phyloP scores from a whole-genome alignment of 2,797 vertebrate genomes.

The Sebastes kiyomatsui region DNA sequence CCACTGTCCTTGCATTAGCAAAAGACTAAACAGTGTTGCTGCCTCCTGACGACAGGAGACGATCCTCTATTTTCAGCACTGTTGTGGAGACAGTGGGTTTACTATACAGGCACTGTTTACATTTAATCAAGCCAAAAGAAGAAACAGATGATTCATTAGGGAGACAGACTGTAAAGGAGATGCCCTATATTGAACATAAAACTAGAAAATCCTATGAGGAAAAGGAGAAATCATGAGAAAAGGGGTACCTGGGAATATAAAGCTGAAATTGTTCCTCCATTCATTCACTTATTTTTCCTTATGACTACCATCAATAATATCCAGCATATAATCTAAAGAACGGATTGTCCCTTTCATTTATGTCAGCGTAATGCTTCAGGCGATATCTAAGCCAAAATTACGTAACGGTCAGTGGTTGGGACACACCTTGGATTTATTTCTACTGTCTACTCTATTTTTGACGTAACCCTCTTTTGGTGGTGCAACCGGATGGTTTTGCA shows the following conservation, averaged over 20 bases:
- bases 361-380: neutral
- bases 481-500: constrained; percentile 69
- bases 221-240: neutral
- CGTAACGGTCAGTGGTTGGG: constrained; percentile 27
- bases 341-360: neutral
- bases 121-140: constrained; percentile 46
- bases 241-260: neutral
- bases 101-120: constrained; percentile 27
- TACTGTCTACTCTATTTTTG: constrained; percentile 43
- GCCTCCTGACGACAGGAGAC: constrained; percentile 24
- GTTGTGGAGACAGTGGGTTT: constrained; percentile 48
- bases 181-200: neutral
- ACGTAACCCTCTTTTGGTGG: constrained; percentile 41
- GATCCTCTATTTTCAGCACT: constrained; percentile 45
- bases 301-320: neutral
- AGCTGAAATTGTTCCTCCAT: neutral
- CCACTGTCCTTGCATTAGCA: neutral
- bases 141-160: constrained; percentile 44
- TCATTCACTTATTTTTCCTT: neutral
- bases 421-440: constrained; percentile 54
- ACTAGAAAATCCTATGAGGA: neutral
- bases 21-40: constrained; percentile 51
- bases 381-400: constrained; percentile 14
- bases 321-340: neutral
- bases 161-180: constrained; percentile 20